These are phyloP conservation scores for Pegoplata infirma DNA, from an alignment of 2,888 invertebrate genomes.

Conservation along the genomic window DNA sequence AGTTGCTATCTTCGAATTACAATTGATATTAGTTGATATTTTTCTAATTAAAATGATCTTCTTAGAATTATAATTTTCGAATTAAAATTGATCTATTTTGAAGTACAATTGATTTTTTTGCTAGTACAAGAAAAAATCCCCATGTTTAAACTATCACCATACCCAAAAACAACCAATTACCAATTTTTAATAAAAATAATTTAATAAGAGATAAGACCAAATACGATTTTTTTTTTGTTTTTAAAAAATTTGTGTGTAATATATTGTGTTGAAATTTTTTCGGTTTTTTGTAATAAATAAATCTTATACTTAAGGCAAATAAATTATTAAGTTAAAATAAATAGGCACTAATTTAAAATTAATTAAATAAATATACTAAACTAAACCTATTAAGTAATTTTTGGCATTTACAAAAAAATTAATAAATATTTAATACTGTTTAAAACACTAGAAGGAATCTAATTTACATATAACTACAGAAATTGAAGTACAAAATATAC, in stretches of 20 bases:
- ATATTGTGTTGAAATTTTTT: constrained; percentile 45
- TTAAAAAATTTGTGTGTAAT: constrained; percentile 21
- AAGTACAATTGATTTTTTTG: too few species aligned
- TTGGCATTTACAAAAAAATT: constrained; percentile 57
- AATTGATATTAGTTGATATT: too few species aligned
- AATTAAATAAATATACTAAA: constrained; percentile 44
- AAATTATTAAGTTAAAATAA: constrained; percentile 56
- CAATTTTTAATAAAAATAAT: background rate
- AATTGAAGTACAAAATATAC: constrained; percentile 40
- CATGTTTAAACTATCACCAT: background rate
- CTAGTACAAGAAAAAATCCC: too few species aligned
- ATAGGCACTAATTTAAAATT: constrained; percentile 57
- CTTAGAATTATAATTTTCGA: too few species aligned
- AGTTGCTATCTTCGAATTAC: too few species aligned
- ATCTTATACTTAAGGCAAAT: constrained; percentile 27
- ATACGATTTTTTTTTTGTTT: constrained; percentile 25
- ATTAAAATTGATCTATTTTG: too few species aligned
- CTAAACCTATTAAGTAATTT: constrained; percentile 46
- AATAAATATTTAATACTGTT: constrained; percentile 51
- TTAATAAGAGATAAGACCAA: constrained; percentile 45
- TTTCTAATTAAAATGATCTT: too few species aligned
- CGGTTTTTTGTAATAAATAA: constrained; percentile 35
- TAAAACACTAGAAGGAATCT: constrained; percentile 42
- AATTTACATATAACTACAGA: constrained; percentile 57
- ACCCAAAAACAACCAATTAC: background rate